Evolutionary conservation across 2,113 vertebrate genomes (phyloP).

Genomic region (Shinisaurus crocodilurus): DNA sequence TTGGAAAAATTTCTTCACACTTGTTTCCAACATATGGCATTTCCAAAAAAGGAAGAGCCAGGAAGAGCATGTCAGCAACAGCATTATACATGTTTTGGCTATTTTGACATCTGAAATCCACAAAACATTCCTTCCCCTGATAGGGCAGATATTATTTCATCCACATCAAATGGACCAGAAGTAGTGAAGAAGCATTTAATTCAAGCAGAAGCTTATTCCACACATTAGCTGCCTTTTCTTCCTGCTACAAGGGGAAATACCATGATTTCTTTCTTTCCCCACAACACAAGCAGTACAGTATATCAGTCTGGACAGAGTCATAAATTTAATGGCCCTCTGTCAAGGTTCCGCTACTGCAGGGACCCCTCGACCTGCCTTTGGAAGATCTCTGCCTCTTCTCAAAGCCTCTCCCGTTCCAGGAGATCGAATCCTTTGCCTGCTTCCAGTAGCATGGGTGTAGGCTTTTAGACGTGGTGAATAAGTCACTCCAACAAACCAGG

Average conservation of each 20-base stretch:
- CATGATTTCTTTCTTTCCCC: neutral
- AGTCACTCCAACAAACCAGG: too few species aligned
- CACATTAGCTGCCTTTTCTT: neutral
- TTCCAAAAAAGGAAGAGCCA: neutral
- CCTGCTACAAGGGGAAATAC: neutral
- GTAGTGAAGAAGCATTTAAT: neutral
- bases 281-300: neutral
- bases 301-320: neutral
- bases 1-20: neutral
- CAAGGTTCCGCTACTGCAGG: too few species aligned
- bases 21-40: neutral
- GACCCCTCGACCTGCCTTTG: too few species aligned
- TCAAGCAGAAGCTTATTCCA: neutral
- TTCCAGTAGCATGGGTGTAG: too few species aligned
- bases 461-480: too few species aligned
- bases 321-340: neutral
- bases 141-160: neutral
- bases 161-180: neutral
- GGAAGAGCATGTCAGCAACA: neutral
- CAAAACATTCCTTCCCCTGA: neutral
- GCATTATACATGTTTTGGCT: neutral
- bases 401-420: too few species aligned
- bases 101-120: neutral
- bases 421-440: too few species aligned
- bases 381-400: too few species aligned